These are phyloP conservation scores for Sebastes kiyomatsui DNA, from an alignment of 2,797 vertebrate genomes.

Conservation along the genomic window DNA sequence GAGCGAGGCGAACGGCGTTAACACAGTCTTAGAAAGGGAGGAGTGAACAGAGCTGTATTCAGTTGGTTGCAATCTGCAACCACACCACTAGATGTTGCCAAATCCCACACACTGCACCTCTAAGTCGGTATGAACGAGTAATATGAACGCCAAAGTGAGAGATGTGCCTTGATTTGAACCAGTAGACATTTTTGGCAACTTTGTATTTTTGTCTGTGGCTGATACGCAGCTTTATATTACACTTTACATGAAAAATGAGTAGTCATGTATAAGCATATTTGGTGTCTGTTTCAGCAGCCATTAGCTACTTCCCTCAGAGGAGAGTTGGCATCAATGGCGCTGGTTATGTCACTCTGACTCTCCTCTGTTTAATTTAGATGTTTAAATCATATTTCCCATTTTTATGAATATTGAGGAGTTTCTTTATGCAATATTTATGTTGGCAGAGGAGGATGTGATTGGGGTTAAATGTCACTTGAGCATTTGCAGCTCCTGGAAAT, in stretches of 20 bases:
- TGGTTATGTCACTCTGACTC: background rate
- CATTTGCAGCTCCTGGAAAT: background rate
- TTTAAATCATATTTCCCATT: background rate
- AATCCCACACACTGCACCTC: too few species aligned
- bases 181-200: background rate
- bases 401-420: slow-evolving; percentile 9
- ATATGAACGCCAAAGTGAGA: background rate
- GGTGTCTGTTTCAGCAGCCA: too few species aligned
- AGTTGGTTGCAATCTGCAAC: too few species aligned
- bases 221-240: background rate
- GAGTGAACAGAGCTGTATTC: too few species aligned
- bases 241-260: background rate
- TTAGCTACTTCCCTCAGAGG: too few species aligned
- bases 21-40: too few species aligned
- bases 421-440: slow-evolving; percentile 9
- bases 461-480: slow-evolving; percentile 8
- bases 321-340: background rate
- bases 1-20: too few species aligned
- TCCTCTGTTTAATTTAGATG: background rate
- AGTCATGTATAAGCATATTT: background rate
- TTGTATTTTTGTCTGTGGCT: background rate
- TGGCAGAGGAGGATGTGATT: slow-evolving; percentile 2
- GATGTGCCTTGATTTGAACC: too few species aligned
- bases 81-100: too few species aligned
- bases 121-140: background rate